Percentiles rank a stretch among this genome's conserved stretches.
These are phyloP conservation scores for Harpagus bidentatus DNA, from an alignment of 2,113 vertebrate species.

Conservation along the genomic window DNA sequence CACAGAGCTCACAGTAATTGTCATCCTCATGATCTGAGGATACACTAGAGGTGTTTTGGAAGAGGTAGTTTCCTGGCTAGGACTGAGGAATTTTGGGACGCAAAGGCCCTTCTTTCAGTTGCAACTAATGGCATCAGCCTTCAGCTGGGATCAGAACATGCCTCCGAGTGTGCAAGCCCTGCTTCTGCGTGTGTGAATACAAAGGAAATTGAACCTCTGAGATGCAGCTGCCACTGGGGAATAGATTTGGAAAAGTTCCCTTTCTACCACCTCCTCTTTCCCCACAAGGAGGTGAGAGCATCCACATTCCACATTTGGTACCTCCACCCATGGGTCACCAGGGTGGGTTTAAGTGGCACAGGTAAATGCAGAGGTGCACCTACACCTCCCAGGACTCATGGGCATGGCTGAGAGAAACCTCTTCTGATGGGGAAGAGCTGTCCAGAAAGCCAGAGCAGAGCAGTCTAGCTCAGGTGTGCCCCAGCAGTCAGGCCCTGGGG, in stretches of 20 bases:
- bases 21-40: accelerated
- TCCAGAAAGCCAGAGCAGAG: neutral
- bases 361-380: neutral
- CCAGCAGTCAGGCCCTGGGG: neutral
- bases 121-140: neutral
- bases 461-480: neutral
- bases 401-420: neutral
- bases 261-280: neutral
- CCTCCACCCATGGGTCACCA: neutral
- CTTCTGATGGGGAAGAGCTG: neutral
- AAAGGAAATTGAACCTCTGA: neutral
- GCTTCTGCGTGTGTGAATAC: neutral
- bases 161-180: neutral
- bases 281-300: neutral
- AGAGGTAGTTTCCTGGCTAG: neutral
- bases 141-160: neutral
- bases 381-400: neutral
- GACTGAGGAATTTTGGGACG: neutral
- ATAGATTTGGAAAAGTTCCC: neutral
- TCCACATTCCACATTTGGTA: neutral
- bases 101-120: neutral
- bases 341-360: neutral
- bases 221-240: neutral
- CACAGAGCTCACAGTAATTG: neutral
- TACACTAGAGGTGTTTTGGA: neutral